Evolutionary conservation across 2,797 vertebrate species (phyloP).

Genomic region (Halcyon smyrnensis): DNA sequence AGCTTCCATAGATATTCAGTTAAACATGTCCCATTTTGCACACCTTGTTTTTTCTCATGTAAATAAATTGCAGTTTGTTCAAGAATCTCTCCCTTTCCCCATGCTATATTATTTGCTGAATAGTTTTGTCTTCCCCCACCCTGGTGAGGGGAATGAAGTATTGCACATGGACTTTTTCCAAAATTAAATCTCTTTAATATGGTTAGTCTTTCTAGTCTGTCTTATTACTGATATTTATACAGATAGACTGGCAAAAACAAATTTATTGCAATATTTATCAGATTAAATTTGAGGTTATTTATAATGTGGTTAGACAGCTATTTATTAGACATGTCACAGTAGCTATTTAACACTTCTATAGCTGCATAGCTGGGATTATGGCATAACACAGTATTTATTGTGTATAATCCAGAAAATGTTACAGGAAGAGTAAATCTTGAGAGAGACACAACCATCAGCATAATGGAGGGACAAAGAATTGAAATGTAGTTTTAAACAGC

Average conservation of each 20-base stretch:
- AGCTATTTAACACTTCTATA: constrained; percentile 22
- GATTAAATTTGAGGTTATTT: constrained; percentile 37
- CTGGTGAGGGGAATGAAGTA: neutral
- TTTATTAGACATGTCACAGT: constrained; percentile 1
- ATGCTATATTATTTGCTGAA: neutral
- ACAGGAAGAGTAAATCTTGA: neutral
- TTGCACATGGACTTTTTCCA: neutral
- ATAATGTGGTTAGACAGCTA: neutral
- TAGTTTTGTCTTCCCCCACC: fast-evolving
- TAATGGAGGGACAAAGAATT: neutral
- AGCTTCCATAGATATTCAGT: neutral
- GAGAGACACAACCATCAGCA: neutral
- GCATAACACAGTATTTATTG: constrained; percentile 23
- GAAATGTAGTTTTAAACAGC: neutral
- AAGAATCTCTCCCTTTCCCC: neutral
- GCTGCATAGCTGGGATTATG: neutral
- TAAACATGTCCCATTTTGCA: neutral
- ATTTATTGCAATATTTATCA: constrained; percentile 35
- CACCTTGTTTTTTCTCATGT: neutral
- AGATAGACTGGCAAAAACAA: neutral
- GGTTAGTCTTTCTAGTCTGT: neutral
- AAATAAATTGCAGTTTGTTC: neutral
- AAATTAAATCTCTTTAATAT: neutral
- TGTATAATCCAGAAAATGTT: neutral
- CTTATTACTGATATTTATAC: constrained; percentile 19